phyloP scores from a whole-genome alignment of 2,113 vertebrate genomes.

The Anolis carolinensis region DNA sequence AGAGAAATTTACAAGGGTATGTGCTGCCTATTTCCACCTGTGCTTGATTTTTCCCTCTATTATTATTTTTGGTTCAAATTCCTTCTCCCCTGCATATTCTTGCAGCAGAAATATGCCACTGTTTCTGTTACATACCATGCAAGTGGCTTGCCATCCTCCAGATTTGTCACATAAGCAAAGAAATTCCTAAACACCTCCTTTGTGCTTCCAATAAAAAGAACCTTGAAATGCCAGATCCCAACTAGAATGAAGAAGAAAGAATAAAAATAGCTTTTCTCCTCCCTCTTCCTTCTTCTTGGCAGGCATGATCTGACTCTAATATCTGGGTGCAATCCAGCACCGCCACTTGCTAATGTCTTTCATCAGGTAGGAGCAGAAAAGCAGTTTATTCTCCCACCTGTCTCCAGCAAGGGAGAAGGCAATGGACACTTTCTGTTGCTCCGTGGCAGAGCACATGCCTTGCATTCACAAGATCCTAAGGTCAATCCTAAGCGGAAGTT shows the following conservation, averaged over 20 bases:
- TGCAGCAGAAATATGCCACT: background rate
- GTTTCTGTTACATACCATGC: background rate
- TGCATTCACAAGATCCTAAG: background rate
- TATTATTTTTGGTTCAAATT: background rate
- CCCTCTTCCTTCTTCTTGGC: background rate
- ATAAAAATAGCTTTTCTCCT: background rate
- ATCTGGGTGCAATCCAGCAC: background rate
- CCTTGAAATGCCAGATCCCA: background rate
- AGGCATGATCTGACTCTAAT: background rate
- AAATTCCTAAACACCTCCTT: constrained; percentile 3
- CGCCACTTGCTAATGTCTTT: background rate
- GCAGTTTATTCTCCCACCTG: background rate
- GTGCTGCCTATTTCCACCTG: background rate
- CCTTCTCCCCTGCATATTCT: background rate
- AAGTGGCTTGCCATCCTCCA: background rate
- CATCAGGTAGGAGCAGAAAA: background rate
- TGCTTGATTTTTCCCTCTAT: background rate
- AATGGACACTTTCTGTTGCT: background rate
- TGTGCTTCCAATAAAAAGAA: background rate
- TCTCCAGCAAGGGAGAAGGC: background rate
- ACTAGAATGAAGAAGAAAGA: background rate
- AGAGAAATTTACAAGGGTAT: background rate
- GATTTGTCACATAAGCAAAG: background rate
- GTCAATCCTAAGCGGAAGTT: background rate
- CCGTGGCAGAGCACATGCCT: background rate